A percentile compares a stretch with the other conserved stretches of the same genome.
phyloP scores from a whole-genome alignment of 2,797 vertebrate species.

The Pseudochirops corinnae region DNA sequence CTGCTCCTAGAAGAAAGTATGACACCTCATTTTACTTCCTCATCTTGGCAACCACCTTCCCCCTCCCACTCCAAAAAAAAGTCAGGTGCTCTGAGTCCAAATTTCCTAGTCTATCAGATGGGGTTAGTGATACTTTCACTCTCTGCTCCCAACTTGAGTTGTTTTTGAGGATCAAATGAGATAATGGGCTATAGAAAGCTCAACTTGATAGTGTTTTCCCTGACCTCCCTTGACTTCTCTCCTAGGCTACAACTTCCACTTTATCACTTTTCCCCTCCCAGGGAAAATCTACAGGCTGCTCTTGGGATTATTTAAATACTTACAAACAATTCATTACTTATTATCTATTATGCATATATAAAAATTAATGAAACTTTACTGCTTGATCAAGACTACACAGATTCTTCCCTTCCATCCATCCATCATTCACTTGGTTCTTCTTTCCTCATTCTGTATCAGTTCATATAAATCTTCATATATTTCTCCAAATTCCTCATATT shows the following conservation, averaged over 20 bases:
- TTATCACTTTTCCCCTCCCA: not conserved
- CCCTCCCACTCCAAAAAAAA: not conserved
- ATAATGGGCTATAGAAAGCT: not conserved
- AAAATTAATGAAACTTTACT: not conserved
- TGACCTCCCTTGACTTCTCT: not conserved
- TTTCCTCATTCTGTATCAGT: not conserved
- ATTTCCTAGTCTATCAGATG: not conserved
- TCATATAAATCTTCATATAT: not conserved
- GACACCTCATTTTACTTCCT: not conserved
- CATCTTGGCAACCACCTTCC: not conserved
- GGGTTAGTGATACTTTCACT: not conserved
- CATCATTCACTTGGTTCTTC: not conserved
- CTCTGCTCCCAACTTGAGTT: not conserved
- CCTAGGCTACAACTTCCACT: not conserved
- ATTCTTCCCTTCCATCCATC: not conserved
- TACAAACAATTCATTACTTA: not conserved
- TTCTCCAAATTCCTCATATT: not conserved
- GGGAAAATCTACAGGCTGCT: not conserved
- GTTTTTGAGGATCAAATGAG: not conserved
- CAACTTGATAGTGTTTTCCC: not conserved
- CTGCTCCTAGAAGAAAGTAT: not conserved
- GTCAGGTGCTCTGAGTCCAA: not conserved
- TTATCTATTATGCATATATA: not conserved
- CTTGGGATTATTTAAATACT: not conserved
- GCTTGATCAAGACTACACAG: not conserved